Evolutionary conservation across 2,113 vertebrate species (phyloP), one percentile per base, ranked within the genome.

Genomic region (Pachyramphus minor): DNA sequence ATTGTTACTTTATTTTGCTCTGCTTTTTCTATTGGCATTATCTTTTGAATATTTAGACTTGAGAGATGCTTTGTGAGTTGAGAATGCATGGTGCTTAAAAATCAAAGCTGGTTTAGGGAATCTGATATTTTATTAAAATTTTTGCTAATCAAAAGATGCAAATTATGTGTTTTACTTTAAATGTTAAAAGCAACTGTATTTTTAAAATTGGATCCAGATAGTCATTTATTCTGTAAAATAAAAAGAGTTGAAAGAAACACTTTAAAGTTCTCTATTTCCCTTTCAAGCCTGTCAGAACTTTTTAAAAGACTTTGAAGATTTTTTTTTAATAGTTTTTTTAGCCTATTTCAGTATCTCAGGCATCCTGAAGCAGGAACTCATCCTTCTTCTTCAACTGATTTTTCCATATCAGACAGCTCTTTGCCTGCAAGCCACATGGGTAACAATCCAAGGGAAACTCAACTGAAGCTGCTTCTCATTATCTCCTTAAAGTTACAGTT

Each of bases 361-460:
- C 75, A 93, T 96, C 91, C 76, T 93, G 82, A 88, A 95, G 60
- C 89, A 95, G 87, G 95, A 95, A 93, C 87, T 94, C 81, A 95
- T 97, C 93, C 87, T 96, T 93, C 72, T 92, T 87, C 71, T 95
- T 91, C 83, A 74, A 5, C 89, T 91, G 72, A 89, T 66, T 95
- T 96, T 96, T 97, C 64, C 31, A 8, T 93, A 90, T 94, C 74
- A 95, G 89, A 89, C 73, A 67, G 47, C 78, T 95, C 82, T 93
- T 82, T 90, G 94, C 92, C 93, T 96, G 96, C 62, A 87, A 87
- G 37, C 93, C 96, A 94, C 93, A 96, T 96, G 95, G 77, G 64
- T 96, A 93, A 58, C 75, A 92, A 37, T 87, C 14, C 72, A 77
- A 87, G 72, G 67, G 71, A 83, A 89, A 22, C 19, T 66, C 52